Evolutionary conservation across 1,140 invertebrate genomes (phyloP).

Genomic region (Pinna nobilis): DNA sequence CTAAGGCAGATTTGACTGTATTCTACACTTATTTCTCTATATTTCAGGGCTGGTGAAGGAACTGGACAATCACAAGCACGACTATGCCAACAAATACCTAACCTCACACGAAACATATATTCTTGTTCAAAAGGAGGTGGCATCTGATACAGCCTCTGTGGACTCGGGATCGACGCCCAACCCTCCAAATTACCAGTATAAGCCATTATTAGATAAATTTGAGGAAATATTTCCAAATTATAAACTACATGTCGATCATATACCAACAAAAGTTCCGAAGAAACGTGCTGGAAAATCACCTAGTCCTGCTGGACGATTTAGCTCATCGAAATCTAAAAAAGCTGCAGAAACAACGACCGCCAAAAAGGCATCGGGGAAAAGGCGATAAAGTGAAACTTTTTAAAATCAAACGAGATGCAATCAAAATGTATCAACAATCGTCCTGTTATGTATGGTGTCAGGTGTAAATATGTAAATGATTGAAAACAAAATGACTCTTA

Average conservation of each 20-base stretch:
- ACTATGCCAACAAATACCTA: conserved; percentile 65
- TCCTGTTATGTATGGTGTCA: no score
- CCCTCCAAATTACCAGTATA: conserved; percentile 55
- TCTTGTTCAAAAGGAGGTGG: conserved; percentile 62
- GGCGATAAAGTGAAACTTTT: no score
- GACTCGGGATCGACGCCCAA: conserved; percentile 44
- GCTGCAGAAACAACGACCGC: conserved; percentile 8
- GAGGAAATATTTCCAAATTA: conserved; percentile 67
- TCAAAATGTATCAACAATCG: no score
- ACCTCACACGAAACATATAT: conserved; percentile 64
- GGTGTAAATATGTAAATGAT: no score
- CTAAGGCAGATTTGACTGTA: no score
- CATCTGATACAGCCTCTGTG: conserved; percentile 38
- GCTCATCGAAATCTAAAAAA: conserved; percentile 27
- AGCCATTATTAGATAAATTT: conserved; percentile 61
- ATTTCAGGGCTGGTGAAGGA: conserved; percentile 68
- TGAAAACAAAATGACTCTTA: no score
- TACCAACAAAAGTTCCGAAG: conserved; percentile 53
- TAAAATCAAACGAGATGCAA: no score
- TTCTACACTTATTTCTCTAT: no score
- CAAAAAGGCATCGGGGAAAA: conserved; percentile 12
- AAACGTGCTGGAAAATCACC: conserved; percentile 60
- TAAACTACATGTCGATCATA: conserved; percentile 62
- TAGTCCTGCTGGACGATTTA: conserved; percentile 64
- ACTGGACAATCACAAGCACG: conserved; percentile 61